phyloP scores from a whole-genome alignment of 2,888 invertebrate genomes.

The Drosophila longiperda region DNA sequence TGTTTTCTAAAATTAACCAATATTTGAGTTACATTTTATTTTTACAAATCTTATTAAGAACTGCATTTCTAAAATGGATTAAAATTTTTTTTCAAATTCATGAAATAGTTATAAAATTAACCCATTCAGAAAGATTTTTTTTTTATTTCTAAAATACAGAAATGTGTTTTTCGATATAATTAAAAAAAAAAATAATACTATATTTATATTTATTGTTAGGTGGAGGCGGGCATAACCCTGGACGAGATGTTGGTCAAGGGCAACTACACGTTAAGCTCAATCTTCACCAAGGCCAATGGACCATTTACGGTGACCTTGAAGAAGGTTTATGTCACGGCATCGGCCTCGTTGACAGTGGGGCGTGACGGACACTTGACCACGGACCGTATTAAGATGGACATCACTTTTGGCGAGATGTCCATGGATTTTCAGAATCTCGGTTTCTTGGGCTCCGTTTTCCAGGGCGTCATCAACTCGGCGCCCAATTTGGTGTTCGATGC shows the following conservation, averaged over 20 bases:
- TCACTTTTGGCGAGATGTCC: slow-evolving; percentile 90
- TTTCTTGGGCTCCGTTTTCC: slow-evolving; percentile 89
- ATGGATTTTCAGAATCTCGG: slow-evolving; percentile 93
- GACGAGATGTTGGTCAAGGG: slow-evolving; percentile 90
- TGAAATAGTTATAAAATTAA: no score
- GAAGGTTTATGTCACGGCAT: slow-evolving; percentile 89
- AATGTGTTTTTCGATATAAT: neutral
- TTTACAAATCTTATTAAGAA: no score
- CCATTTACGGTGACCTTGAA: slow-evolving; percentile 91
- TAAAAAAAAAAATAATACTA: neutral
- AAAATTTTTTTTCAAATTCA: no score
- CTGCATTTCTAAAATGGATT: no score
- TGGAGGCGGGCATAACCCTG: slow-evolving; percentile 89
- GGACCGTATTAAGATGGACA: slow-evolving; percentile 92
- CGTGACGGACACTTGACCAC: slow-evolving; percentile 91
- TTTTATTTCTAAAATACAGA: neutral
- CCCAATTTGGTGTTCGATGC: slow-evolving; percentile 93
- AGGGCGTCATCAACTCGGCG: slow-evolving; percentile 92
- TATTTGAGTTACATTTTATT: no score
- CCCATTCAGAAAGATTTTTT: no score
- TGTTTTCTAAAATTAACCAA: no score
- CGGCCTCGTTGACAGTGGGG: slow-evolving; percentile 90
- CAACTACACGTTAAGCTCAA: slow-evolving; percentile 90
- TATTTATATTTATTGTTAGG: slow-evolving; percentile 85
- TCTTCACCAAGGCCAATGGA: slow-evolving; percentile 90